Conservation (phyloP, 1,140 invertebrate genomes). For the Formica exsecta region DNA sequence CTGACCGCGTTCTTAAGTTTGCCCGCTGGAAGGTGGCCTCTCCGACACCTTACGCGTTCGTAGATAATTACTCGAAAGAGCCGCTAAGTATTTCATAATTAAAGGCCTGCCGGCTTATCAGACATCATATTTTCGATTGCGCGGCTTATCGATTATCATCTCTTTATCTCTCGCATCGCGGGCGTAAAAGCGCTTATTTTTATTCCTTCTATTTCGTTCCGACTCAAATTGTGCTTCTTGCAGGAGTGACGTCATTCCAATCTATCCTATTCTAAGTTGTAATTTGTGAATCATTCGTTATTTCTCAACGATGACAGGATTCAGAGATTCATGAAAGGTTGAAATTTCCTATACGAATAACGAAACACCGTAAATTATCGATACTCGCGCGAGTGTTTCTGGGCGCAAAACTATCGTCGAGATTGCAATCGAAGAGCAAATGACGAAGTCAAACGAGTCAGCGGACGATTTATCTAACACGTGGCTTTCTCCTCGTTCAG, state of each 20-base stretch:
- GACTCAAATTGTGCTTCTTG: background rate
- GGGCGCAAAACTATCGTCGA: background rate
- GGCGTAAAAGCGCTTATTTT: conserved; percentile 7
- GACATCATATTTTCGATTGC: conserved; percentile 58
- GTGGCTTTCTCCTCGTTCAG: conserved; percentile 28
- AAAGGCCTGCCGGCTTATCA: conserved; percentile 55
- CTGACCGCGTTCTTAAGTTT: conserved; percentile 40
- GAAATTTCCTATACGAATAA: background rate
- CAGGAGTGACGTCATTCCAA: background rate
- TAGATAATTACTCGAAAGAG: conserved; percentile 51
- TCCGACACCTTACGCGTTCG: conserved; percentile 28
- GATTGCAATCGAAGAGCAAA: conserved; percentile 4
- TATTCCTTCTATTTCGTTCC: background rate
- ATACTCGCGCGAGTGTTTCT: conserved; percentile 9
- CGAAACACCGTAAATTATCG: background rate
- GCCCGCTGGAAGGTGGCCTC: conserved; percentile 42
- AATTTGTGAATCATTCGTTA: background rate
- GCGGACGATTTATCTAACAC: conserved; percentile 45
- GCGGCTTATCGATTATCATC: conserved; percentile 58
- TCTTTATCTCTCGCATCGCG: conserved; percentile 49
- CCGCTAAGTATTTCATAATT: conserved; percentile 59
- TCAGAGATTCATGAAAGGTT: background rate
- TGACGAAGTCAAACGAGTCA: conserved; percentile 27
- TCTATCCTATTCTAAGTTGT: background rate
- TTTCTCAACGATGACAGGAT: background rate